These are phyloP conservation scores for Ptychobarbus kaznakovi DNA, from an alignment of 2,797 vertebrate species.

Conservation along the genomic window DNA sequence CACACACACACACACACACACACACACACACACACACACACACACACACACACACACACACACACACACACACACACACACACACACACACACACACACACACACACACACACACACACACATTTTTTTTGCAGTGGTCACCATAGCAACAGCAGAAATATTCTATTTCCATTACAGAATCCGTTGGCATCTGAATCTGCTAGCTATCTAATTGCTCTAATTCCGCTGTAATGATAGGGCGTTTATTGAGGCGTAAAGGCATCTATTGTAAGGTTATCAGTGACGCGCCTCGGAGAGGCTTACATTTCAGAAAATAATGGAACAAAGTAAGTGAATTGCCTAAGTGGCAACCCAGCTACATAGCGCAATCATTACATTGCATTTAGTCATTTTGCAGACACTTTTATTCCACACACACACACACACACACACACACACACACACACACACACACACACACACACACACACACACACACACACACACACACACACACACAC, in stretches of 20 bases:
- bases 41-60: not conserved
- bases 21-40: no score
- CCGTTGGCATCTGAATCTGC: slow-evolving; percentile 22
- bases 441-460: no score
- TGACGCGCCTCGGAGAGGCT: not conserved
- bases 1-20: not conserved
- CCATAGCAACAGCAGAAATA: slow-evolving; percentile 64
- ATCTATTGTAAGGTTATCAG: not conserved
- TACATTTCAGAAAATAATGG: not conserved
- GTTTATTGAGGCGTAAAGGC: not conserved
- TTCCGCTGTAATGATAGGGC: slow-evolving; percentile 9
- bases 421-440: no score
- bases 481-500: not conserved
- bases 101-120: not conserved
- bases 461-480: no score
- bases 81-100: no score
- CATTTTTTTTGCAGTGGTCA: slow-evolving; percentile 57
- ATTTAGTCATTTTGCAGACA: not conserved
- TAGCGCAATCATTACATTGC: not conserved
- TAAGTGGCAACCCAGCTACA: not conserved
- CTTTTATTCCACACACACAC: not conserved
- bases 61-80: not conserved
- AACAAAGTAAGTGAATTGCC: not conserved
- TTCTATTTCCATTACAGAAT: slow-evolving; percentile 7
- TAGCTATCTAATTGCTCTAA: slow-evolving; percentile 29